A percentile compares a stretch with the other conserved stretches of the same genome.
phyloP scores from a whole-genome alignment of 2,113 vertebrate species.

The Aptenodytes forsteri region DNA sequence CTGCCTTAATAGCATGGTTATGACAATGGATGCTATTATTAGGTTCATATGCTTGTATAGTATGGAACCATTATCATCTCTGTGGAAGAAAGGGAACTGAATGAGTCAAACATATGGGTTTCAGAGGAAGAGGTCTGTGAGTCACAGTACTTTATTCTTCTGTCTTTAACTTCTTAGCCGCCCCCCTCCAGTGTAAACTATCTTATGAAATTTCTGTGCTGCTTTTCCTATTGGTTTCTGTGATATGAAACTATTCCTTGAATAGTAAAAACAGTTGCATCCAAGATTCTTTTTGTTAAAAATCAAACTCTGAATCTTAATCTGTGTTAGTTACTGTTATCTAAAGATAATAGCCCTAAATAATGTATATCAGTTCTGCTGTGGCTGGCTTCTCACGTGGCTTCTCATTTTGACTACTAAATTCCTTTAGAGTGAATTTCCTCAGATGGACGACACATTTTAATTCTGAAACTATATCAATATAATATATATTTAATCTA shows the following conservation, averaged over 20 bases:
- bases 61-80: constrained; percentile 27
- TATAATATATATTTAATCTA: neutral
- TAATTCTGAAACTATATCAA: neutral
- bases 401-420: neutral
- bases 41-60: constrained; percentile 42
- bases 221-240: neutral
- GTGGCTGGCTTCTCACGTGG: neutral
- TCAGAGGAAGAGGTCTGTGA: constrained; percentile 11
- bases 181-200: neutral
- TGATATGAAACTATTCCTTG: neutral
- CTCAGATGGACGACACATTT: neutral
- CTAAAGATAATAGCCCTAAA: neutral
- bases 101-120: constrained; percentile 44
- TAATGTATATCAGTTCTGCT: neutral
- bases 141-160: neutral
- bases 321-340: neutral
- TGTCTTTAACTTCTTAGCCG: constrained; percentile 19
- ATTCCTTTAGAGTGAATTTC: neutral
- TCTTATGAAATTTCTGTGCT: neutral
- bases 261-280: neutral
- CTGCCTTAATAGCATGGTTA: constrained; percentile 48
- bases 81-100: constrained; percentile 13
- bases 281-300: neutral
- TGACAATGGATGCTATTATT: constrained; percentile 57
- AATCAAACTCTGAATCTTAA: neutral